phyloP scores from a whole-genome alignment of 2,113 vertebrate genomes.

The Anolis carolinensis region DNA sequence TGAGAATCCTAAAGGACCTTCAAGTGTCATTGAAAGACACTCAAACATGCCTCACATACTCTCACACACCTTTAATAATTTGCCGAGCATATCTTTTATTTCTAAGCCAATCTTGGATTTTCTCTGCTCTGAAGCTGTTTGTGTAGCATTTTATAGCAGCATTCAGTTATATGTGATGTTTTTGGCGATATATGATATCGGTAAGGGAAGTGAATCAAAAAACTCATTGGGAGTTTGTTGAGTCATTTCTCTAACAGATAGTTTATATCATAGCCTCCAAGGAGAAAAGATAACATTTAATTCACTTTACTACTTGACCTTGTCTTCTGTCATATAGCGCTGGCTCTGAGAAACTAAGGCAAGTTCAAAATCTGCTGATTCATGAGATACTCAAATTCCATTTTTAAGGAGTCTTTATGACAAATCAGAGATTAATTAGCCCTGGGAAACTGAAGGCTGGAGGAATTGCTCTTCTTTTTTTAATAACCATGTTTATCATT shows the following conservation, averaged over 20 bases:
- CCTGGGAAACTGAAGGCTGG: constrained; percentile 41
- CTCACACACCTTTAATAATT: constrained; percentile 7
- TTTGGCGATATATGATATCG: constrained; percentile 45
- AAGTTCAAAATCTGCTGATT: constrained; percentile 28
- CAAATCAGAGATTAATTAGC: constrained; percentile 57
- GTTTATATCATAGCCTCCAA: constrained; percentile 37
- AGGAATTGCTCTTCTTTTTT: constrained; percentile 49
- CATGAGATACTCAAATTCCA: constrained; percentile 25
- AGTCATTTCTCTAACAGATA: constrained; percentile 19
- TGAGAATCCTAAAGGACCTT: constrained; percentile 4
- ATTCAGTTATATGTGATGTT: constrained; percentile 48
- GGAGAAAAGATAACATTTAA: constrained; percentile 38
- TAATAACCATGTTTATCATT: constrained; percentile 44
- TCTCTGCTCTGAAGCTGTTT: constrained; percentile 37
- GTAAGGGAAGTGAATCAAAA: constrained; percentile 37
- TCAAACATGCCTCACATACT: not conserved
- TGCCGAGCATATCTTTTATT: constrained; percentile 35
- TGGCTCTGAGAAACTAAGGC: constrained; percentile 3
- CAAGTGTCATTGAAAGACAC: constrained; percentile 20
- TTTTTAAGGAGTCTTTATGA: constrained; percentile 43
- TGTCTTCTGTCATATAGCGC: constrained; percentile 13
- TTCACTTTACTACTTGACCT: constrained; percentile 35
- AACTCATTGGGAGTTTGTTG: constrained; percentile 27
- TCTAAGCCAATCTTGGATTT: constrained; percentile 47
- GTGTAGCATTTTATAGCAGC: constrained; percentile 44